Base-by-base conservation (phyloP, 2,888 invertebrate genomes). In the Phortica okadai region DNA sequence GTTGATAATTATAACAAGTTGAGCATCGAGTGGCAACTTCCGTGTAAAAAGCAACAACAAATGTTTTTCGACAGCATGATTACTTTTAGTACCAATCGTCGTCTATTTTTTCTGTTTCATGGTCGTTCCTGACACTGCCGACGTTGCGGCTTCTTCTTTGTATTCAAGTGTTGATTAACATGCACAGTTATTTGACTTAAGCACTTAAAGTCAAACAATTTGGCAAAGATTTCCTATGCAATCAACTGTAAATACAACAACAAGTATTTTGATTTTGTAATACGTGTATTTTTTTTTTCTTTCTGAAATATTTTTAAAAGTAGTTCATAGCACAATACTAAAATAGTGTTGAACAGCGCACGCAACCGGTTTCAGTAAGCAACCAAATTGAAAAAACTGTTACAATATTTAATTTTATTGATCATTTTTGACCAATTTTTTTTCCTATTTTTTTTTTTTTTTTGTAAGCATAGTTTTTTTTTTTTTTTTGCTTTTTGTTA, bases 361-460 rank as follows among this genome's bases (percentile, higher is more conserved):
- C 7, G 59, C n/a, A 64, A 44, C 44, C 67, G 44, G 44, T 67
- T 67, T 44, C 44, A n/a, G 42, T 33, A 33, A 33, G 33, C 33
- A 33, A 33, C 33, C 33, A 33, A 33, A 44, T 8, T 41, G 21
- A 33, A 21, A 64, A 25, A 64, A 33, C 41, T 67, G 67, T 67
- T 44, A 67, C 44, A 67, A 67, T 67, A 67, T 67, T 44, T 67
- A 44, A n/a, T 42, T 44, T 14, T 16, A 67, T 44, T 14, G 44
- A 16, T 64, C 41, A 33, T 33, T 33, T 33, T 33, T 1, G 33
- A 33, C 33, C 33, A 33, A 33, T 33, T 33, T 33, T 33, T 33
- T 33, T 33, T n/a, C n/a, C n/a, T n/a, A n/a, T 3, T 1, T 3
- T 3, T 33, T 3, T 33, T 33, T 33, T 33, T 33, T 3, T 3